Conservation (phyloP, 2,113 vertebrate species). For the Aleadryas rufinucha region DNA sequence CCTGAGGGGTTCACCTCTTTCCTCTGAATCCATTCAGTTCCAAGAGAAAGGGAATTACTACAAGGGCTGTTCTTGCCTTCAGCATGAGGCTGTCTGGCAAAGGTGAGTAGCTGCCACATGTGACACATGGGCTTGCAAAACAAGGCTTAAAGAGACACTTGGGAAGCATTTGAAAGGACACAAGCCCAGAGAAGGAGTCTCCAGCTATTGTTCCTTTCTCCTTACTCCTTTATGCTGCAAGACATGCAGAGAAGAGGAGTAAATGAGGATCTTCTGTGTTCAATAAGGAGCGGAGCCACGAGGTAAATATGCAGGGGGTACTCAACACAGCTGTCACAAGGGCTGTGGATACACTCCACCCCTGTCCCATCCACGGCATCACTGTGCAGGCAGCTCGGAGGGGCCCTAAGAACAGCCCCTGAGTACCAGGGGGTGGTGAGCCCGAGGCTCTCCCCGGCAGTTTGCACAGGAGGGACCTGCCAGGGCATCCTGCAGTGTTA, state of each 20-base stretch:
- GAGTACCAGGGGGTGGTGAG: neutral
- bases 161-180: neutral
- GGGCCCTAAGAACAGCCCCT: neutral
- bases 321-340: neutral
- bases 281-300: neutral
- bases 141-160: neutral
- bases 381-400: neutral
- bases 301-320: neutral
- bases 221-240: neutral
- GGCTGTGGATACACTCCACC: neutral
- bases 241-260: neutral
- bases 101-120: neutral
- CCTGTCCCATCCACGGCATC: rapidly evolving
- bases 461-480: neutral
- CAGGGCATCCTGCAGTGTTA: neutral
- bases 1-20: neutral
- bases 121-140: neutral
- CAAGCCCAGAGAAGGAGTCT: neutral
- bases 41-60: neutral
- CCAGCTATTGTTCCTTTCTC: neutral
- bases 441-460: rapidly evolving
- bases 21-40: neutral
- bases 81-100: neutral
- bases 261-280: neutral
- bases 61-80: neutral